Conservation (phyloP, 2,797 vertebrate species). For the Furcifer pardalis region DNA sequence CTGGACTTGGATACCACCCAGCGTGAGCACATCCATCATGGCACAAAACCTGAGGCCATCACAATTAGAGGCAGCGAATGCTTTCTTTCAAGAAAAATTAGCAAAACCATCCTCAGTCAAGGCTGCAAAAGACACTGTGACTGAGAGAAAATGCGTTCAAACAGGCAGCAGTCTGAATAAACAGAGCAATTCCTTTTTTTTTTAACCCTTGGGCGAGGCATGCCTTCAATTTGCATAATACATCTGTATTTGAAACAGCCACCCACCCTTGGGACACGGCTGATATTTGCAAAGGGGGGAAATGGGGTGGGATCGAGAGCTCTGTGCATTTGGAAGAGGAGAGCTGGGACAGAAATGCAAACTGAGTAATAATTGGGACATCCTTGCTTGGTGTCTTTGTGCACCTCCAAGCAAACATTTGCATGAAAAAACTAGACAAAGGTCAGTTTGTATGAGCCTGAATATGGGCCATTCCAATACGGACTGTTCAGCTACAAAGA, state of each 20-base stretch:
- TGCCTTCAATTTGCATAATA: constrained; percentile 48
- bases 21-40: neutral
- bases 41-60: neutral
- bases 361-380: neutral
- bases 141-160: neutral
- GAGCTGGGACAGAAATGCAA: constrained; percentile 36
- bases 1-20: neutral
- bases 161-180: neutral
- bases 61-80: fast-evolving
- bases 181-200: neutral
- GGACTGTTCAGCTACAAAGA: neutral
- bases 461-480: neutral
- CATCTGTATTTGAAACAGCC: constrained; percentile 40
- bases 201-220: constrained; percentile 43
- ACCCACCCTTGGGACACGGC: constrained; percentile 28
- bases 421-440: neutral
- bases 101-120: neutral
- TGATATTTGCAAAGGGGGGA: constrained; percentile 25
- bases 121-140: fast-evolving
- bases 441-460: neutral
- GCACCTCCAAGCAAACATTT: fast-evolving
- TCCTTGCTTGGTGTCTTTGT: neutral
- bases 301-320: constrained; percentile 22
- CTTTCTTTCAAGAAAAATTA: neutral
- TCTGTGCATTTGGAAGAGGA: neutral